phyloP scores from a whole-genome alignment of 2,888 invertebrate species.

The Harpagoxenus sublaevis region DNA sequence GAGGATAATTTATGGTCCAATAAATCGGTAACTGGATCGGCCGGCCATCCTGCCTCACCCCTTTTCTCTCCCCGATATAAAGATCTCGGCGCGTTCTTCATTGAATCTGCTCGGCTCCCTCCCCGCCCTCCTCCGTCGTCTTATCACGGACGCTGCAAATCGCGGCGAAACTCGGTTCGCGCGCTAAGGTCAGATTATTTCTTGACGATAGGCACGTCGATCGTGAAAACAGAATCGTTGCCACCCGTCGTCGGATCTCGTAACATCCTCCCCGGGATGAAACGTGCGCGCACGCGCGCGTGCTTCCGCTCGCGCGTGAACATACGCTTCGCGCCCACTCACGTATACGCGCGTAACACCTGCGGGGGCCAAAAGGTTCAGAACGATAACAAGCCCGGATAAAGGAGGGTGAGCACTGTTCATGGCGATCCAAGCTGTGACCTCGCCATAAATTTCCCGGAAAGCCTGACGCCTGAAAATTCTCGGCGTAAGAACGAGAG shows the following conservation, averaged over 20 bases:
- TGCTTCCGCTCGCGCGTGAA: background rate
- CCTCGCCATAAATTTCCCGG: slow-evolving; percentile 81
- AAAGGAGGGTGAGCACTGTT: slow-evolving; percentile 78
- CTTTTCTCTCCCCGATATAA: slow-evolving; percentile 50
- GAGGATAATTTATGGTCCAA: slow-evolving; percentile 70
- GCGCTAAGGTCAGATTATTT: slow-evolving; percentile 36
- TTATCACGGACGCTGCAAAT: slow-evolving; percentile 59
- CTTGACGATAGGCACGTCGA: background rate
- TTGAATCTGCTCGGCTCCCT: slow-evolving; percentile 61
- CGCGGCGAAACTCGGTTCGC: slow-evolving; percentile 62
- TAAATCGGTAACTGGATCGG: slow-evolving; percentile 65
- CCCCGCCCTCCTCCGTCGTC: background rate
- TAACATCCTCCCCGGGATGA: background rate
- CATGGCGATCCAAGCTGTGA: slow-evolving; percentile 83
- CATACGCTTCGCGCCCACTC: slow-evolving; percentile 14
- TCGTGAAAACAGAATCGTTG: slow-evolving; percentile 49
- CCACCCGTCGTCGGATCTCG: background rate
- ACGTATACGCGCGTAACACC: slow-evolving; percentile 49
- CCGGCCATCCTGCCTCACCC: slow-evolving; percentile 7
- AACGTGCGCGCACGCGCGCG: background rate
- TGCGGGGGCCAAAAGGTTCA: slow-evolving; percentile 71
- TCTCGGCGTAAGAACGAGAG: slow-evolving; percentile 72
- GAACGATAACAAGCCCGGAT: slow-evolving; percentile 78
- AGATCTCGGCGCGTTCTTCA: slow-evolving; percentile 59
- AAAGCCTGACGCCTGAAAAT: slow-evolving; percentile 78